Evolutionary conservation across 2,888 invertebrate genomes (phyloP).

Genomic region (Orthosia incerta): DNA sequence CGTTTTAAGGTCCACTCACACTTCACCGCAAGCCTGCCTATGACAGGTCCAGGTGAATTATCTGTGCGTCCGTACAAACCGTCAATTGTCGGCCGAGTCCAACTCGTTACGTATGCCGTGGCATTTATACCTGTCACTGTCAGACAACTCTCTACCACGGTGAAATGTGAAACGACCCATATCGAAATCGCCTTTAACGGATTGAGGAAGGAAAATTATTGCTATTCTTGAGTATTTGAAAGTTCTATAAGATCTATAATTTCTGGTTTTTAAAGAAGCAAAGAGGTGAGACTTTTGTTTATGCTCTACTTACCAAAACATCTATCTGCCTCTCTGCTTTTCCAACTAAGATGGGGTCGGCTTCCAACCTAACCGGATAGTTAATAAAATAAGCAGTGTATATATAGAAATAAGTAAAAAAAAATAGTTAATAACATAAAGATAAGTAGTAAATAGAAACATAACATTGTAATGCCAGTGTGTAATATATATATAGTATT

Average conservation of each 20-base stretch:
- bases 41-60: slow-evolving; percentile 59
- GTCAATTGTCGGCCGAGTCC: slow-evolving; percentile 50
- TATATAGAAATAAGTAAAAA: too few relatives aligned
- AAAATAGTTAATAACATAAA: too few relatives aligned
- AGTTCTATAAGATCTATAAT: not conserved
- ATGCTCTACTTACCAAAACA: too few relatives aligned
- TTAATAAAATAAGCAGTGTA: too few relatives aligned
- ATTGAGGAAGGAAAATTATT: slow-evolving; percentile 10
- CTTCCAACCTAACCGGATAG: too few relatives aligned
- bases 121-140: slow-evolving; percentile 58
- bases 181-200: slow-evolving; percentile 18
- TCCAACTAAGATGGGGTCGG: too few relatives aligned
- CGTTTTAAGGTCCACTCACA: slow-evolving; percentile 35
- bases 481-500: too few relatives aligned
- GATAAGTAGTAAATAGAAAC: too few relatives aligned
- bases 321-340: too few relatives aligned
- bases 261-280: not conserved
- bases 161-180: slow-evolving; percentile 45
- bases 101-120: slow-evolving; percentile 38
- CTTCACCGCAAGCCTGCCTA: slow-evolving; percentile 36
- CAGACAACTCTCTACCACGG: slow-evolving; percentile 39
- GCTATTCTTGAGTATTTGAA: slow-evolving; percentile 11
- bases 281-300: too few relatives aligned
- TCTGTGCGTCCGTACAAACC: slow-evolving; percentile 42
- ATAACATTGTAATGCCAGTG: too few relatives aligned